Conservation (phyloP, 2,888 invertebrate genomes). For the Tipula vernalis region DNA sequence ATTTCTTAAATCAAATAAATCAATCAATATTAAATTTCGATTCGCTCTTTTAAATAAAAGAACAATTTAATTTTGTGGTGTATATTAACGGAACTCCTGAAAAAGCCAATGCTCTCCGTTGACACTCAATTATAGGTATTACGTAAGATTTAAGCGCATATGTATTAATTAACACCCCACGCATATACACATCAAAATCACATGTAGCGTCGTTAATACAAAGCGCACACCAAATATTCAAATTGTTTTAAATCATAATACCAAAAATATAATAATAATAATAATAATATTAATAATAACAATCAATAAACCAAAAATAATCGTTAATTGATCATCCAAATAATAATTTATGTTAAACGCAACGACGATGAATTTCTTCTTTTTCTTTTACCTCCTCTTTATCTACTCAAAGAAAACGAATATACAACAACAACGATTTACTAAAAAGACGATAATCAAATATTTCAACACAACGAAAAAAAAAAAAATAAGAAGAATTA, state of each 20-base stretch:
- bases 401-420: neutral
- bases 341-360: slow-evolving; percentile 4
- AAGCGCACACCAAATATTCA: neutral
- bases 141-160: neutral
- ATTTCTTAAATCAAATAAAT: neutral
- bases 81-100: neutral
- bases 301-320: slow-evolving; percentile 4
- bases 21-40: neutral
- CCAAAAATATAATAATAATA: neutral
- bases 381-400: neutral
- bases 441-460: neutral
- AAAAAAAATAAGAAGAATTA: neutral
- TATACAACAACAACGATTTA: neutral
- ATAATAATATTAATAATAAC: neutral
- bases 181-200: neutral
- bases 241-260: neutral
- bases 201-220: neutral
- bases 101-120: neutral
- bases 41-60: neutral
- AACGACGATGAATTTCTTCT: neutral
- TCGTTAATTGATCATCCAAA: slow-evolving; percentile 4
- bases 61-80: neutral
- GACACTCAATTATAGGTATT: neutral
- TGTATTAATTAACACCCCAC: neutral
- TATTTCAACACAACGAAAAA: neutral